These are phyloP conservation scores for Dysidea cf. avara DNA, from an alignment of 37 sponge, comb jelly and placozoan genomes.

Conservation along the genomic window DNA sequence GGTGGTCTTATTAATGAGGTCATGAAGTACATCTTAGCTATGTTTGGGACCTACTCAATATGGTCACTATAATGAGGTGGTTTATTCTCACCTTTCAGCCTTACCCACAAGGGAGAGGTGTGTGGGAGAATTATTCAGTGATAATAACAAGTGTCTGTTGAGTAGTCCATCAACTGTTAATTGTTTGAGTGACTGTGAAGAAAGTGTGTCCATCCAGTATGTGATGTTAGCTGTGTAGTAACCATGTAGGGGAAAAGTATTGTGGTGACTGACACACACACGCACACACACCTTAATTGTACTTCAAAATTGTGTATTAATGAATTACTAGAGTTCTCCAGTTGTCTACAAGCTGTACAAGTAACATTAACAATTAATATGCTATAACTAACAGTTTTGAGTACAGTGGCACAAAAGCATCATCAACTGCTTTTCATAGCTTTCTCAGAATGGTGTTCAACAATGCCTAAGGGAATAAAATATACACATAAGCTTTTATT, in stretches of 20 bases:
- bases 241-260: not conserved
- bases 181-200: too few relatives aligned
- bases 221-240: conserved; percentile 66
- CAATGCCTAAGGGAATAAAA: conserved; percentile 17
- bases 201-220: conserved; percentile 44
- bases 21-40: too few relatives aligned
- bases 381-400: too few relatives aligned
- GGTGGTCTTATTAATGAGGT: too few relatives aligned
- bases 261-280: not conserved
- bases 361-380: not conserved
- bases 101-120: too few relatives aligned
- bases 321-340: conserved; percentile 59
- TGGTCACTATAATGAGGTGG: too few relatives aligned
- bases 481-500: too few relatives aligned
- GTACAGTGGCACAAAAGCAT: conserved; percentile 67
- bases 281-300: conserved; percentile 47
- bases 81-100: too few relatives aligned
- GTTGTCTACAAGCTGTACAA: conserved; percentile 14
- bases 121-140: too few relatives aligned
- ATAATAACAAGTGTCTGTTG: too few relatives aligned
- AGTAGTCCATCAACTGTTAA: too few relatives aligned
- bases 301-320: conserved; percentile 66
- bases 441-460: conserved; percentile 10
- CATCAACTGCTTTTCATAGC: conserved; percentile 32
- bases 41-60: too few relatives aligned